Evolutionary conservation across 1,140 invertebrate genomes (phyloP).

Genomic region (Sogatella furcifera): DNA sequence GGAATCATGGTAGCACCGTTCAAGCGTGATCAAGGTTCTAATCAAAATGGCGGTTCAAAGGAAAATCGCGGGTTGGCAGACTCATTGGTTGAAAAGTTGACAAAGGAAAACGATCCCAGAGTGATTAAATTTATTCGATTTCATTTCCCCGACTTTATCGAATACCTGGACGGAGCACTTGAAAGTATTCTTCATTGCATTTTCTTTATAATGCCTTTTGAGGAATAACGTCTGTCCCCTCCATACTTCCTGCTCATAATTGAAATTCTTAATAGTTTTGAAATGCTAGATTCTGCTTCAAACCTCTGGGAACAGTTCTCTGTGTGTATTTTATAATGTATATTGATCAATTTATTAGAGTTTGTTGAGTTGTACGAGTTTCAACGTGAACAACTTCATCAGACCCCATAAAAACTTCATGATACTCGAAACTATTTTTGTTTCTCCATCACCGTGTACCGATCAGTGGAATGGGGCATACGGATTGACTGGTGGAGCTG

Average conservation of each 20-base stretch:
- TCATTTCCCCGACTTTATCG: slow-evolving; percentile 6
- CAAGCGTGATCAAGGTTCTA: not conserved
- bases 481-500: no score
- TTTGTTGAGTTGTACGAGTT: no score
- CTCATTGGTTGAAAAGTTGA: slow-evolving; percentile 2
- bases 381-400: no score
- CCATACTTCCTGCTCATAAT: not conserved
- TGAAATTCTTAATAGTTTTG: no score
- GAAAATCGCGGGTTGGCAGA: not conserved
- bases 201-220: not conserved
- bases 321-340: no score
- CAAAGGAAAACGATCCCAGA: slow-evolving; percentile 5
- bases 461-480: no score
- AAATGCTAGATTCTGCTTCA: no score
- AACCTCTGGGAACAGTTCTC: no score
- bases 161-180: not conserved
- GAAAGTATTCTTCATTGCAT: not conserved
- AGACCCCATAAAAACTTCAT: no score
- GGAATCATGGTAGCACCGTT: not conserved
- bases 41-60: not conserved
- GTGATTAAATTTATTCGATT: slow-evolving; percentile 12
- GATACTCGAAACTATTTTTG: no score
- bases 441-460: no score
- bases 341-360: no score
- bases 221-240: not conserved